Base-by-base conservation (phyloP, 2,113 vertebrate genomes). In the Pholis gunnellus region DNA sequence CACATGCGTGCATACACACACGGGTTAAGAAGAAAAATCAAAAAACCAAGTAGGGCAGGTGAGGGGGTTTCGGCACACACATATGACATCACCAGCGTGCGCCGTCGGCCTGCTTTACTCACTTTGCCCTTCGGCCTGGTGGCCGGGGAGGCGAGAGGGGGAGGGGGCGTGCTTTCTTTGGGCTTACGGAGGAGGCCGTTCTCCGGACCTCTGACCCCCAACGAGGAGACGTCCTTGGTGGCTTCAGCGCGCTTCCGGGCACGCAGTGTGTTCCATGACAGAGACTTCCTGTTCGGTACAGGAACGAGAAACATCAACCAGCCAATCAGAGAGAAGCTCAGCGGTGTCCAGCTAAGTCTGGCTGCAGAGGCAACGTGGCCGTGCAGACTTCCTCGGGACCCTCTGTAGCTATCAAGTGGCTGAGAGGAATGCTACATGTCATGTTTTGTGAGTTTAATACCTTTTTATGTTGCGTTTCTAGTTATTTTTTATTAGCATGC, bases 191-290 rank as follows among this genome's bases (percentile, higher is more conserved):
- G 95, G 86, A 95, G 95, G 95, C 97, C 96, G 94, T 97, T 97
- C 89, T 96, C 95, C 61, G 99, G 97, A 96, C 93, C 96, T 95
- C 97, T 97, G 95, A 88, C 78, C 79, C 84, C 96, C 93, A 93
- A 87, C 91, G 91, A 67, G 64, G 59, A 90, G 93, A 87, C 94
- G 88, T 98, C 97, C 96, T 97, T 97, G 83, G 87, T 97, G 83
- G 87, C 86, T 94, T 98, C 97, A 5, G 95, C 97, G 92, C 97
- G 96, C 95, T 99, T 99, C 97, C 98, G 97, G 94, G 98, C 97
- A 79, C 97, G 98, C 94, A 99, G 97, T 75, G 98, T 99, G 93
- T 99, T 99, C 98, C 98, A 99, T 72, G 98, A 99, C 92, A 98
- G 96, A 95, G 98, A 99, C 96, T 99, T 99, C 98, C 98, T 99